These are phyloP conservation scores for Hozukius guyotensis DNA, from an alignment of 2,797 vertebrate genomes.

Conservation along the genomic window DNA sequence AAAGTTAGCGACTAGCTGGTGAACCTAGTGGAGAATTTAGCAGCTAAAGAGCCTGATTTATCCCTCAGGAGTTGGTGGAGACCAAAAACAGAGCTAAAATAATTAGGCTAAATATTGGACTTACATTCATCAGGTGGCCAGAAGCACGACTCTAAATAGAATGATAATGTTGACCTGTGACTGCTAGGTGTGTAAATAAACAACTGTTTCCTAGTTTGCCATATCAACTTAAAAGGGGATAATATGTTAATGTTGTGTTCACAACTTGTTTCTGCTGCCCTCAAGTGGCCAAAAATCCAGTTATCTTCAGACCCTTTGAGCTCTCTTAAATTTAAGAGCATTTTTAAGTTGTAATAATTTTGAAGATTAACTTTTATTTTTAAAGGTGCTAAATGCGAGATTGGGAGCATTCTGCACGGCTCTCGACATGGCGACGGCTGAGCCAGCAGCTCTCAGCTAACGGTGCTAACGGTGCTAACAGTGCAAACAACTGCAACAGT, in stretches of 20 bases:
- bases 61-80: not conserved
- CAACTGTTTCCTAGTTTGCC: not conserved
- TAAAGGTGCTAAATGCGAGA: no score
- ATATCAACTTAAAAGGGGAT: not conserved
- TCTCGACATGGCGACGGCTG: no score
- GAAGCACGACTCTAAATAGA: no score
- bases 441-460: no score
- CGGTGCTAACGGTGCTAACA: no score
- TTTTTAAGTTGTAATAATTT: not conserved
- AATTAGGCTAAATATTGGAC: no score
- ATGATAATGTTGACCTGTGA: not conserved
- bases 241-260: not conserved
- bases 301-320: not conserved
- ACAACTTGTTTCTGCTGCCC: not conserved
- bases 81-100: not conserved
- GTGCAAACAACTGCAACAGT: no score
- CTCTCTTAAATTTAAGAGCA: not conserved
- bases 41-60: not conserved
- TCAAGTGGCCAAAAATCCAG: not conserved
- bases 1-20: not conserved
- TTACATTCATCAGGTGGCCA: no score
- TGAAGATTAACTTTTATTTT: not conserved
- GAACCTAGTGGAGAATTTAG: not conserved
- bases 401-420: no score
- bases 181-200: not conserved